phyloP scores from a whole-genome alignment of 2,888 invertebrate species.

The Lochmaea crataegi region DNA sequence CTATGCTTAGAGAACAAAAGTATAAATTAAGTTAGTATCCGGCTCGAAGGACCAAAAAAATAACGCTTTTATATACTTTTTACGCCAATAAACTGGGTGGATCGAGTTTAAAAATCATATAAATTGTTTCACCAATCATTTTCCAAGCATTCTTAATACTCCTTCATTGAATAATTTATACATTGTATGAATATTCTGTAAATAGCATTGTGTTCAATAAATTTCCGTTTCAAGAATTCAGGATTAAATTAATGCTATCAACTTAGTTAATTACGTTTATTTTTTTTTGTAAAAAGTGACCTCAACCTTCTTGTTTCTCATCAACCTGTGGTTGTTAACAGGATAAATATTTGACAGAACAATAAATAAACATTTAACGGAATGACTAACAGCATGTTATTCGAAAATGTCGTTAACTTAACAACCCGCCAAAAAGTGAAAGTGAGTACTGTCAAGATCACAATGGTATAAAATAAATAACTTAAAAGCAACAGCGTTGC shows the following conservation, averaged over 20 bases:
- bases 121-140: no score
- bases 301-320: background rate
- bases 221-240: background rate
- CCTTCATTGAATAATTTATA: no score
- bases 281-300: background rate
- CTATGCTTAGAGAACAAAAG: no score
- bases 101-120: no score
- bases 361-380: conserved; percentile 1
- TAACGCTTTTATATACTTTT: no score
- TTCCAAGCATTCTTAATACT: no score
- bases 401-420: background rate
- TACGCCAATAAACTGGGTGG: no score
- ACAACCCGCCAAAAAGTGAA: background rate
- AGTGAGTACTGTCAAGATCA: background rate
- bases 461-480: background rate
- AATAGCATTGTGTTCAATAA: no score
- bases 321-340: background rate
- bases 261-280: background rate
- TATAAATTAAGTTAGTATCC: no score
- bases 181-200: no score
- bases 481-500: background rate
- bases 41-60: no score
- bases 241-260: background rate
- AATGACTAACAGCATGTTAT: background rate
- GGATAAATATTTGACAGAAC: background rate